Percentiles rank a stretch among this genome's conserved stretches.
Evolutionary conservation across 2,888 invertebrate genomes (phyloP).

Genomic region (Penaeus monodon): DNA sequence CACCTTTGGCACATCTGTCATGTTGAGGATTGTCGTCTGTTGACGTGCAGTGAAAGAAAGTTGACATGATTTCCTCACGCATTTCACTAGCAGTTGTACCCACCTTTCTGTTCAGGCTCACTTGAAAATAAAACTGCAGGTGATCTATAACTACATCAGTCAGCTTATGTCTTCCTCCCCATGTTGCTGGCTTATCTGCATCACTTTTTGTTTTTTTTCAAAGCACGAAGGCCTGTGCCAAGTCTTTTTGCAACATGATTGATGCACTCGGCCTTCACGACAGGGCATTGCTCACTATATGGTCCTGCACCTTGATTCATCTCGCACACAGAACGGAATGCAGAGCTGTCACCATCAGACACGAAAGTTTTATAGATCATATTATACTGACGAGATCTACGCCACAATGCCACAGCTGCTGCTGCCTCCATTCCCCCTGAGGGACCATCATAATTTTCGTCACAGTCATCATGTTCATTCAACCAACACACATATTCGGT

Average conservation of each 20-base stretch:
- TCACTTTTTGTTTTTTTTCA: conserved; percentile 9
- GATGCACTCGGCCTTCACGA: conserved; percentile 16
- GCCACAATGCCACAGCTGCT: conserved; percentile 14
- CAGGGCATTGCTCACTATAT: conserved; percentile 4
- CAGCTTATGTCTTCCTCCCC: conserved; percentile 32
- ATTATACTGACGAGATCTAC: conserved; percentile 22
- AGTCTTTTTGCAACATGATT: conserved; percentile 27
- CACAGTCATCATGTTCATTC: conserved; percentile 19
- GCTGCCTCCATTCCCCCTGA: conserved; percentile 41
- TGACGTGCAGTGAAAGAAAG: conserved; percentile 31
- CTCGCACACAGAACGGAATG: conserved; percentile 10
- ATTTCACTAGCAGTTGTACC: conserved; percentile 24
- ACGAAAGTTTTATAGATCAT: conserved; percentile 21
- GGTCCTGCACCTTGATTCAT: conserved; percentile 14
- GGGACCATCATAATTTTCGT: conserved; percentile 31
- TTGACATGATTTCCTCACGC: conserved; percentile 21
- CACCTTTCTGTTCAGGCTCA: conserved; percentile 32
- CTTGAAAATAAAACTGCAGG: conserved; percentile 29
- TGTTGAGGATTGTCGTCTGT: conserved; percentile 37
- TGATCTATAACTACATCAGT: conserved; percentile 32
- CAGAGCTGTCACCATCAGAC: conserved; percentile 33
- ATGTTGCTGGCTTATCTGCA: conserved; percentile 9
- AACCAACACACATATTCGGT: conserved; percentile 29
- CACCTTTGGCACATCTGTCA: conserved; percentile 24
- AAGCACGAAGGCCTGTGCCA: conserved; percentile 8